phyloP scores from a whole-genome alignment of 2,113 vertebrate species.

The Pyxicephalus adspersus region DNA sequence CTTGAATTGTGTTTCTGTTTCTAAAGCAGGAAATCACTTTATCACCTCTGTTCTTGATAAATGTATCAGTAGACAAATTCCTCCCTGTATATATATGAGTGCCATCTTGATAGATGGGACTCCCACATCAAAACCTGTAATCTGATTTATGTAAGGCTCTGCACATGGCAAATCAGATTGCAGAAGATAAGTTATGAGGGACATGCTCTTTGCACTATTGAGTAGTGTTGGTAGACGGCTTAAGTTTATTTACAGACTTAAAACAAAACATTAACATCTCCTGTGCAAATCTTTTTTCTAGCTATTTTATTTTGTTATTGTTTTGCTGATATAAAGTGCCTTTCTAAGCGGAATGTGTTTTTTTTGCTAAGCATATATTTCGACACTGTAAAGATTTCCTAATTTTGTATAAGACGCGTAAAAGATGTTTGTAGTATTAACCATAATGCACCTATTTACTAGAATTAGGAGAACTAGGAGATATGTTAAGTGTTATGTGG shows the following conservation, averaged over 20 bases:
- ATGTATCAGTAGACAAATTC: conserved; percentile 35
- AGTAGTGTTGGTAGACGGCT: conserved; percentile 36
- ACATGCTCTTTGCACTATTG: conserved; percentile 28
- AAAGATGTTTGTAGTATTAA: too few relatives aligned
- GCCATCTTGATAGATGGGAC: conserved; percentile 45
- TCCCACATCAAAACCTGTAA: conserved; percentile 36
- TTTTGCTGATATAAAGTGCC: not conserved
- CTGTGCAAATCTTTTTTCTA: not conserved
- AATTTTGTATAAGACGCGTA: too few relatives aligned
- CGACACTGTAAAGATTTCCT: too few relatives aligned
- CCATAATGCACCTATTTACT: too few relatives aligned
- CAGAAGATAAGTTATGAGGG: conserved; percentile 14
- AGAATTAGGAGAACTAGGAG: too few relatives aligned
- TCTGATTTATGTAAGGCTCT: conserved; percentile 41
- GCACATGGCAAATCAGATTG: conserved; percentile 48
- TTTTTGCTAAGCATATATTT: not conserved
- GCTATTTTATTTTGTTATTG: conserved; percentile 4
- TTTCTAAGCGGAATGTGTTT: too few relatives aligned
- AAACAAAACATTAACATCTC: conserved; percentile 19
- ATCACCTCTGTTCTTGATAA: conserved; percentile 38
- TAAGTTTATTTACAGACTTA: conserved; percentile 32
- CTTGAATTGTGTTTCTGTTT: conserved; percentile 11
- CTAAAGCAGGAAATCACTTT: conserved; percentile 21
- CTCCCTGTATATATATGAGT: conserved; percentile 27
- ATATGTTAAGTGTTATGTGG: too few relatives aligned